These are phyloP conservation scores for Trissoscelio sp. DNA, from an alignment of 2,888 invertebrate genomes.

Conservation along the genomic window DNA sequence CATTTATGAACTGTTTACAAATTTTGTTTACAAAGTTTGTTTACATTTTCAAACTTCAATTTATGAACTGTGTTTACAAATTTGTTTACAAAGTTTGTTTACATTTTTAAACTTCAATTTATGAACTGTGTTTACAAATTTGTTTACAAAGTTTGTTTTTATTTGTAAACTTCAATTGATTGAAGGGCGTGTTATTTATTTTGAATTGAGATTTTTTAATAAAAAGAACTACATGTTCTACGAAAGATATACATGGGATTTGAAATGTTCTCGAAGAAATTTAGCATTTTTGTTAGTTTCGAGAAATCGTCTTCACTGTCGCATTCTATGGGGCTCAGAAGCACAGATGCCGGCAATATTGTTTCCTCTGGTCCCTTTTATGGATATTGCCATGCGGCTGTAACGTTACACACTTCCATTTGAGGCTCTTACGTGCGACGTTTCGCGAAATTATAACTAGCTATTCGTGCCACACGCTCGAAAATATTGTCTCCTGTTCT, in stretches of 20 bases:
- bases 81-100: too few species aligned
- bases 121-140: too few species aligned
- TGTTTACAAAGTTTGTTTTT: too few species aligned
- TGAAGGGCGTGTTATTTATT: too few species aligned
- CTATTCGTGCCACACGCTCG: slow-evolving; percentile 48
- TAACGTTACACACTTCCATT: slow-evolving; percentile 66
- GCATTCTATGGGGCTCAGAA: slow-evolving; percentile 62
- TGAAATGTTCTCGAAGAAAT: slow-evolving; percentile 15
- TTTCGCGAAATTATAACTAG: slow-evolving; percentile 66
- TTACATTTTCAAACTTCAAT: too few species aligned
- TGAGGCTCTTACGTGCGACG: slow-evolving; percentile 60
- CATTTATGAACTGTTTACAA: too few species aligned
- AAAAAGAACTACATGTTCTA: not conserved
- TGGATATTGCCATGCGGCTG: slow-evolving; percentile 80
- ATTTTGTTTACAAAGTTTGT: too few species aligned
- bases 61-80: too few species aligned
- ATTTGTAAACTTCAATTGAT: too few species aligned
- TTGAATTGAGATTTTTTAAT: slow-evolving; percentile 1
- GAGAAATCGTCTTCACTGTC: slow-evolving; percentile 66
- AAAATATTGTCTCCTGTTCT: too few species aligned
- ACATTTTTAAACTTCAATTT: too few species aligned
- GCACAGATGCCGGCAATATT: slow-evolving; percentile 82
- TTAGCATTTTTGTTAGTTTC: slow-evolving; percentile 59
- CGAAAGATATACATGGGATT: not conserved
- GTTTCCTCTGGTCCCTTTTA: slow-evolving; percentile 81